Evolutionary conservation across 2,888 invertebrate genomes (phyloP), one percentile per base, ranked within the genome.

Genomic region (Xestoiulus laeticollis): DNA sequence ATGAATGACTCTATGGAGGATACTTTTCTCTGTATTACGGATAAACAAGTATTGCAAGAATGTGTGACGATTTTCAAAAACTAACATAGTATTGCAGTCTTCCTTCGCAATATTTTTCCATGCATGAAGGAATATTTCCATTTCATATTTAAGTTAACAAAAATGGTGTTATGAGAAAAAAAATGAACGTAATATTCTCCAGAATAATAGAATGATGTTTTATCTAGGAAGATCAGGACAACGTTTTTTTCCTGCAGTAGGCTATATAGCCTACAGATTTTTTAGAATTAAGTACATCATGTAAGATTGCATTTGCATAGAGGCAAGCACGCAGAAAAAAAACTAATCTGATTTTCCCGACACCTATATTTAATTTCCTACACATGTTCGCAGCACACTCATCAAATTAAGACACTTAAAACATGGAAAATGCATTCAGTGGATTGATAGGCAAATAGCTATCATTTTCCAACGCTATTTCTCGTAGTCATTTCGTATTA

Each of bases 81-180:
- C 30, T 78, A 78, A 78, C 30, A 30, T 30, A 26, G 16, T 30
- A 32, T 30, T 78, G 26, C 14, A 78, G 26, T 14, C 30, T 30
- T 16, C 30, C 16, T 78, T 3, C 78, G 26, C 26, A 78, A 78
- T 32, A 22, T 78, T 16, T 16, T 26, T 12, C 26, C 30, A 78
- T 78, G 78, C 78, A 78, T 78, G 78, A 78, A 78, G 78, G 30
- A 78, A 78, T 78, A 78, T 78, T 78, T 78, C 16, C 78, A 78
- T 78, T 78, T 78, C 30, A 78, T 30, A 32, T 78, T 78, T 30
- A 30, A 16, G 78, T 78, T 19, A 78, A 78, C 12, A 78, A 30
- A 68, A 78, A 26, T 78, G 78, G 14, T 30, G 16, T 32, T 78
- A 19, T 16, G 30, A 16, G 78, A 14, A 32, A 12, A 68, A 30